Evolutionary conservation across 2,888 invertebrate genomes (phyloP).

Genomic region (Drosophila mercatorum): DNA sequence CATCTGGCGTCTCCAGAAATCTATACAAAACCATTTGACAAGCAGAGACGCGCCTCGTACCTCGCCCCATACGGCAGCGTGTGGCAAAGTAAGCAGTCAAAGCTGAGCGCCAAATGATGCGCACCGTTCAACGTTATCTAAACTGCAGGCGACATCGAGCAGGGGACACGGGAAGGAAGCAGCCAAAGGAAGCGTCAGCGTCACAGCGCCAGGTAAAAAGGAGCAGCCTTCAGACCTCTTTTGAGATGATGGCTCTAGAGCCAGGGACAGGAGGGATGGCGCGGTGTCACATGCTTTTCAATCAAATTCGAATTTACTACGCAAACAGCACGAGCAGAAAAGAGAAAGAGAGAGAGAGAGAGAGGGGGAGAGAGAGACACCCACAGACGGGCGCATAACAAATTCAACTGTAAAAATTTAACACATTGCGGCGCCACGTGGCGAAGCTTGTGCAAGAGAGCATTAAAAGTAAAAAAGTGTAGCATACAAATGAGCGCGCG

Average conservation of each 20-base stretch:
- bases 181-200: slow-evolving; percentile 43
- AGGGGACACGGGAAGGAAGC: slow-evolving; percentile 22
- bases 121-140: slow-evolving; percentile 77
- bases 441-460: slow-evolving; percentile 30
- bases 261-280: slow-evolving; percentile 5
- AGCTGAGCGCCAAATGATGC: slow-evolving; percentile 74
- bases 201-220: slow-evolving; percentile 49
- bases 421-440: slow-evolving; percentile 78
- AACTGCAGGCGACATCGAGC: slow-evolving; percentile 63
- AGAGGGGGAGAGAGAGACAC: slow-evolving; percentile 6
- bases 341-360: slow-evolving; percentile 7
- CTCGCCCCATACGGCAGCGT: slow-evolving; percentile 8
- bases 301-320: slow-evolving; percentile 81
- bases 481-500: slow-evolving; percentile 64
- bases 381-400: slow-evolving; percentile 44
- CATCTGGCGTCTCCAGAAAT: slow-evolving; percentile 48
- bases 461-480: slow-evolving; percentile 45
- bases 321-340: slow-evolving; percentile 17
- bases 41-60: slow-evolving; percentile 48
- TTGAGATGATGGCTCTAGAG: slow-evolving; percentile 8
- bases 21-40: slow-evolving; percentile 79
- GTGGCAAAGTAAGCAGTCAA: slow-evolving; percentile 78
- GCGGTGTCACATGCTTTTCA: slow-evolving; percentile 77
- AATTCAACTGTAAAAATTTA: slow-evolving; percentile 83
- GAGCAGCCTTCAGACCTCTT: slow-evolving; percentile 34